Evolutionary conservation across 2,113 vertebrate genomes (phyloP), one percentile per base, ranked within the genome.

Genomic region (Rhea americana): DNA sequence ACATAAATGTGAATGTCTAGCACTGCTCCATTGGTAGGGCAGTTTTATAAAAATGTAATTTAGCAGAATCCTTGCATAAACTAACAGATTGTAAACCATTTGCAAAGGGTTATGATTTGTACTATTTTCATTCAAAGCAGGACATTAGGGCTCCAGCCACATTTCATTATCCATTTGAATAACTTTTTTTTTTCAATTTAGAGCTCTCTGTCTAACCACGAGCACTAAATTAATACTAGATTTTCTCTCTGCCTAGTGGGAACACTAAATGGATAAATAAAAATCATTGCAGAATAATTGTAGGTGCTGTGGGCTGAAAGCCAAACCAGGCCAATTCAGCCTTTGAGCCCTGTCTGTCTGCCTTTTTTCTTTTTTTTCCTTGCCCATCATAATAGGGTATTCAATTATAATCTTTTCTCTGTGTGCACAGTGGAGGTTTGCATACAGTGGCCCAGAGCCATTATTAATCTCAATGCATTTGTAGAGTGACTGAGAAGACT

Each of bases 221-320:
- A 98, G 93, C 91, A 65, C 85, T 94, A 96, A 96, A 97, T 97
- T 96, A 97, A 96, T 94, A 94, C 93, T 94, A 93, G 81, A 91
- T 93, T 96, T 76, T 90, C 67, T 37, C 65, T 91, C 91, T 94
- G 92, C 93, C 85, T 93, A 94, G 86, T 97, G 96, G 91, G 95
- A 97, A 79, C 92, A 96, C 91, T 96, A 97, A 97, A 97, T 92
- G 97, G 96, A 96, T 97, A 97, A 97, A 97, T 97, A 98, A 96
- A 97, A 97, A 96, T 95, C 89, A 91, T 91, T 89, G 81, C 96
- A 94, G 51, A 94, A 91, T 97, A 96, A 97, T 96, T 96, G 96
- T 94, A 97, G 96, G 95, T 97, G 91, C 97, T 98, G 71, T 96
- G 92, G 95, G 95, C 96, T 96, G 93, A 93, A 95, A 95, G 95